Evolutionary conservation across 2,888 invertebrate species (phyloP), one percentile per base, ranked within the genome.

Genomic region (Drymonia ruficornis): DNA sequence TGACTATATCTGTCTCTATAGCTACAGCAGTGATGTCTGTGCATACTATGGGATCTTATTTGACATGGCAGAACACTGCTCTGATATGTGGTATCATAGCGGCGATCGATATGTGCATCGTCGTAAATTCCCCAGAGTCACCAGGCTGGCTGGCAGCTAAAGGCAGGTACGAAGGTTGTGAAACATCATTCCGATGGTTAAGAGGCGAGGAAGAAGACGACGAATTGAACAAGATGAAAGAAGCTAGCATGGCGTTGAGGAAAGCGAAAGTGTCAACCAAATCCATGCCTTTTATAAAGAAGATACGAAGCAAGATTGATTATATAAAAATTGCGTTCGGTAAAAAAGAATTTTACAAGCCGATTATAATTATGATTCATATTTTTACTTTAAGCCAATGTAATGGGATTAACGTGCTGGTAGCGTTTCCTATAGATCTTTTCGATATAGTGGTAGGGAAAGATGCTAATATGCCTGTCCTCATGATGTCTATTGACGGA

Each of bases 81-180:
- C 72, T 93, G 1, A 75, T 94, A 4, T 91, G 92, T 52, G 86
- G 88, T 0, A 56, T 78, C 5, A 75, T 94, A 23, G 89, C 93
- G 0, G 70, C 93, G 4, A 63, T 88, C 3, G 89, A 94, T 31
- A 74, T 94, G 23, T 36, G 85, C 1, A 81, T 87, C 29, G 82
- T 86, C 0, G 64, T 83, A 11, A 79, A 76, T 46, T 87, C 89
- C 0, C 95, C 94, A 0, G 96, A 96, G 81, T 94, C 95, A 0
- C 95, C 95, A 0, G 91, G 92, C 56, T 96, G 95, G 95, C 72
- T 96, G 36, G 88, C 94, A 0, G 89, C 93, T 29, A 94, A 93
- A 61, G 93, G 93, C 0, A 86, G 87, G 28, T 83, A 89, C 1
- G 88, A 89, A 0, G 93, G 94, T 43, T 94, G 95, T 0, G 89